Base-by-base conservation (phyloP, 2,113 vertebrate species). In the Danionella cerebrum region DNA sequence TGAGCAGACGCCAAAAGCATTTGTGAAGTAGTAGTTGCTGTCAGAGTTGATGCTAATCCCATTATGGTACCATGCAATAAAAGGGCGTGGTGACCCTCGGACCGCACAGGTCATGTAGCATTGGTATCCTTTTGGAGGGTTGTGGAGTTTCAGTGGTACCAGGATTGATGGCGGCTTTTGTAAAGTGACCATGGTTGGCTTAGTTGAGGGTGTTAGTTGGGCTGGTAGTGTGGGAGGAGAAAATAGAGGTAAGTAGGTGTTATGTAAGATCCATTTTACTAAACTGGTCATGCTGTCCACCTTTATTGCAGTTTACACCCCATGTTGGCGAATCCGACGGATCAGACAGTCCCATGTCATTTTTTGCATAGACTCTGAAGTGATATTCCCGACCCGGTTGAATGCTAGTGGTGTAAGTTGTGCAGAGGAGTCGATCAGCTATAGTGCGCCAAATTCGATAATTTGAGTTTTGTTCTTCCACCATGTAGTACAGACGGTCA, bases 331-430 rank as follows among this genome's bases (percentile, higher is more conserved):
- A 89, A 44, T 89, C 87, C 3, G 91, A 89, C 0, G 92, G 89
- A 1, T 69, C 54, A 21, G 94, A 96, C 63, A 79, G 14, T 25
- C 93, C 94, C 77, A 93, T 78, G 71, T 83, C 84, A 12, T 93
- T 98, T 80, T 92, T 92, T 51, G 95, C 92, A 72, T 91, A 85
- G 6, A 95, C 90, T 5, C 89, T 89, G 73, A 98, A 97, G 81
- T 88, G 70, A 78, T 98, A 96, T 69, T 93, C 84, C 1, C 77
- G 72, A 33, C 93, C 94, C 0, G 91, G 86, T 69, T 94, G 41
- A 68, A 93, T 67, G 3, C 80, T 84, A 76, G 87, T 76, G 60
- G 94, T 98, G 75, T 89, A 92, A 76, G 83, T 92, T 69, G 92
- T 88, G 80, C 88, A 94, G 73, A 92, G 90, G 79, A 96, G 80